Evolutionary conservation across 2,888 invertebrate genomes (phyloP), one percentile per base, ranked within the genome.

Genomic region (Leucoma salicis): DNA sequence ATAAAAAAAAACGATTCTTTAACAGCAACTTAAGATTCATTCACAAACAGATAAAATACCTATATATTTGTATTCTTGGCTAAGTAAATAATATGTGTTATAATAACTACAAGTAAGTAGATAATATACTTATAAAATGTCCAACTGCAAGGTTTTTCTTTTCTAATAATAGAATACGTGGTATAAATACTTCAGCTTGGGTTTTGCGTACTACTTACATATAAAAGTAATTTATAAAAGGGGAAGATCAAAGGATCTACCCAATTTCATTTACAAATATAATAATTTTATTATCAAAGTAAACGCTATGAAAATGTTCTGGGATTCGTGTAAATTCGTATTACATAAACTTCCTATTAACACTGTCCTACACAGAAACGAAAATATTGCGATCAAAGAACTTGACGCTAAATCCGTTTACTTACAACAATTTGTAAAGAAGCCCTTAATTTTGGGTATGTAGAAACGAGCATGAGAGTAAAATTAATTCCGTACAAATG

Each of bases 201-300:
- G 12, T 29, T 28, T 29, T 28, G 28, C n/a, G 32, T 28, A 28
- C 28, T 28, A 12, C 2, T 8, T n/a, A 28, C 5, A 12, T 31
- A 10, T 14, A 14, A 31, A 31, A 15, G 7, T 31, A 14, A 31
- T 14, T 13, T 12, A 28, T 28, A 5, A 28, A 28, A 12, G 28
- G 6, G 11, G n/a, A n/a, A n/a, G n/a, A n/a, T n/a, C n/a, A n/a
- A n/a, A n/a, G n/a, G 70, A 70, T 68, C 68, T 63, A 35, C 11
- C 25, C 41, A 43, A 61, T 53, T 46, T 55, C 59, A 46, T 46
- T 45, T 39, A 55, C 46, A 46, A 53, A 48, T 50, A 57, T 57
- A 56, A 67, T 55, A 58, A 53, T 54, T 60, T 43, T 37, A 42
- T 42, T 52, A 35, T 50, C 53, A 61, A 60, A 59, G 54, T 47